A percentile compares a stretch with the other conserved stretches of the same genome.
phyloP scores from a whole-genome alignment of 2,797 vertebrate genomes.

The Eulemur coronatus region DNA sequence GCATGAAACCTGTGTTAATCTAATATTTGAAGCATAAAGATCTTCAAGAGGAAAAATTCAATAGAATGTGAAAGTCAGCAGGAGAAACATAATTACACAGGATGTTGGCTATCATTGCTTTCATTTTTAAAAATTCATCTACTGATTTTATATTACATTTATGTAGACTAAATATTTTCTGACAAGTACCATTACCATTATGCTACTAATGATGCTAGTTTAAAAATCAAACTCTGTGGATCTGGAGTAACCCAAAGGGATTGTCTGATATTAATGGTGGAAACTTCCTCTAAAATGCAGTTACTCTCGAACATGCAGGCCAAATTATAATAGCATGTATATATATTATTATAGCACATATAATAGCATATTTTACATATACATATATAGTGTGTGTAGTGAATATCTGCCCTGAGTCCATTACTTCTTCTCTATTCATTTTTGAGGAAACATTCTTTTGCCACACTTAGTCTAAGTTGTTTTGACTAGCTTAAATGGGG shows the following conservation, averaged over 20 bases:
- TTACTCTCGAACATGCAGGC: background rate
- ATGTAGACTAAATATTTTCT: background rate
- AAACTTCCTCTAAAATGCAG: constrained; percentile 19
- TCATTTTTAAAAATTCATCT: constrained; percentile 25
- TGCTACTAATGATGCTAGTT: background rate
- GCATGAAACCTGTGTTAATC: background rate
- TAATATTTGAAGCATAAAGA: constrained; percentile 40
- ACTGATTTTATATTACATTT: background rate
- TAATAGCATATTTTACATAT: background rate
- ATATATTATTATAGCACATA: background rate
- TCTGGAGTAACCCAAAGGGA: background rate
- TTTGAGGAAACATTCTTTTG: background rate
- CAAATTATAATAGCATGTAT: background rate
- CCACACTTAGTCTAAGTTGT: background rate
- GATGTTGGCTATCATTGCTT: background rate
- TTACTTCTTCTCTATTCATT: background rate
- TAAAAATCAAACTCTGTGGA: background rate
- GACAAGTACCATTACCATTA: background rate
- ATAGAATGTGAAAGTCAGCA: background rate
- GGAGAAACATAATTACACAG: constrained; percentile 37
- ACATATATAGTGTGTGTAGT: background rate
- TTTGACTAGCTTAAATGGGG: background rate
- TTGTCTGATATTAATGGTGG: constrained; percentile 3
- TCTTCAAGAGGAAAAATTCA: background rate
- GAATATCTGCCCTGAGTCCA: background rate